A percentile compares a stretch with the other conserved stretches of the same genome.
phyloP scores from a whole-genome alignment of 1,140 invertebrate species.

The Linepithema humile region DNA sequence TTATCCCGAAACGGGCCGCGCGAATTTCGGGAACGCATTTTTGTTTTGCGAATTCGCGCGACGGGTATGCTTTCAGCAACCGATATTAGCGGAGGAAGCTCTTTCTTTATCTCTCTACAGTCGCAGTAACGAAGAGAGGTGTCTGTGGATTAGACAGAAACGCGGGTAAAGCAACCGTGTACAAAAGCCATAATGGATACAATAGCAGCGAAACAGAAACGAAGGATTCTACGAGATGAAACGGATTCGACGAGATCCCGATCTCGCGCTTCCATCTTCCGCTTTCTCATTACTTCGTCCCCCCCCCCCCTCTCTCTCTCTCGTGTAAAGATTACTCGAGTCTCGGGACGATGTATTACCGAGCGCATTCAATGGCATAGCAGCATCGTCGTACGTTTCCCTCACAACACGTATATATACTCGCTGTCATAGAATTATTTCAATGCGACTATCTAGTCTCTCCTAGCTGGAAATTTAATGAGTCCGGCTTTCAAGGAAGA shows the following conservation, averaged over 20 bases:
- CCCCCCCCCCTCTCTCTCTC: not conserved
- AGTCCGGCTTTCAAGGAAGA: constrained; percentile 73
- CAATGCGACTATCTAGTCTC: constrained; percentile 71
- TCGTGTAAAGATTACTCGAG: constrained; percentile 37
- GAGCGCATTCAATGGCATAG: constrained; percentile 8
- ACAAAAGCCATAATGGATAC: constrained; percentile 41
- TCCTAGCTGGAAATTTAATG: constrained; percentile 79
- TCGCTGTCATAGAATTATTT: constrained; percentile 76
- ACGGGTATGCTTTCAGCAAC: constrained; percentile 10
- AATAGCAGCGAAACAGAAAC: constrained; percentile 43
- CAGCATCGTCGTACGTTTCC: constrained; percentile 30
- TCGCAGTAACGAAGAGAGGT: not conserved
- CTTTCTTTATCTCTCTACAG: not conserved
- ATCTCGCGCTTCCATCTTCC: constrained; percentile 51
- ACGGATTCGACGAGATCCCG: constrained; percentile 66
- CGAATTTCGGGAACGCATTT: not conserved
- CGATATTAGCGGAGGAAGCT: not conserved
- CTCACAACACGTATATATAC: not conserved
- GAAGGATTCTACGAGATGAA: constrained; percentile 3
- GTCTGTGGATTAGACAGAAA: constrained; percentile 3
- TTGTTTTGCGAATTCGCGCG: not conserved
- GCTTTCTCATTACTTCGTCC: not conserved
- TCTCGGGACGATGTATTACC: not conserved
- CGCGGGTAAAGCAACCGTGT: constrained; percentile 15
- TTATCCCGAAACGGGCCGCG: not conserved